These are phyloP conservation scores for Actinernus sp. DNA, from an alignment of 92 coral and sea anemone species.

Conservation along the genomic window DNA sequence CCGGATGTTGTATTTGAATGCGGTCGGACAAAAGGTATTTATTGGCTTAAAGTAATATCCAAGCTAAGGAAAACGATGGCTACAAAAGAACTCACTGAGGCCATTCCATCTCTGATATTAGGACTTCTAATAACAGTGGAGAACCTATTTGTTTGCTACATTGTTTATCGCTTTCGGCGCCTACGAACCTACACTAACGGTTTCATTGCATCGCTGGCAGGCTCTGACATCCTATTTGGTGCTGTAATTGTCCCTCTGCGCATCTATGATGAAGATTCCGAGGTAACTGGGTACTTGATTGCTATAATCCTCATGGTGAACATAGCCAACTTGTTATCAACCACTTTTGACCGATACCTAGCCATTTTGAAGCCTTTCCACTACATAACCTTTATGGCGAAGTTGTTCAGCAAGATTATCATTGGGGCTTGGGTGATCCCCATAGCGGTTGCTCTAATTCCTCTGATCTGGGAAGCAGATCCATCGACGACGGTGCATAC, in stretches of 20 bases:
- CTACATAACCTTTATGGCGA: slow-evolving; percentile 46
- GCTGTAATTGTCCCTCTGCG: slow-evolving; percentile 48
- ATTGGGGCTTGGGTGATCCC: slow-evolving; percentile 49
- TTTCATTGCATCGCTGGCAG: slow-evolving; percentile 50
- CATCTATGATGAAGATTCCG: slow-evolving; percentile 17
- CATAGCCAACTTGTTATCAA: slow-evolving; percentile 49
- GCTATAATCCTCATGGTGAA: slow-evolving; percentile 58
- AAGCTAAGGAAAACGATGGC: not conserved
- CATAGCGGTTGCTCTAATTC: slow-evolving; percentile 25
- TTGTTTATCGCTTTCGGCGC: slow-evolving; percentile 47
- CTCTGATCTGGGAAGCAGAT: slow-evolving; percentile 53
- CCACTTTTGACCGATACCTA: slow-evolving; percentile 59
- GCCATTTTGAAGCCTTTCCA: slow-evolving; percentile 59
- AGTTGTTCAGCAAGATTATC: slow-evolving; percentile 29
- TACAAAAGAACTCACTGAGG: slow-evolving; percentile 6
- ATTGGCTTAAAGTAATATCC: no score
- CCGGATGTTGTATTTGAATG: no score
- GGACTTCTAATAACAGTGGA: slow-evolving; percentile 45
- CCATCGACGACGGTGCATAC: slow-evolving; percentile 32
- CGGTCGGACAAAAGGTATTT: no score
- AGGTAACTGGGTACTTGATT: slow-evolving; percentile 44
- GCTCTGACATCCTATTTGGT: slow-evolving; percentile 59
- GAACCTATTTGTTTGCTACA: slow-evolving; percentile 44
- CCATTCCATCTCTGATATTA: slow-evolving; percentile 19
- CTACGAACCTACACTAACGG: slow-evolving; percentile 53